These are phyloP conservation scores for Biston stratarius DNA, from an alignment of 2,888 invertebrate species.

Conservation along the genomic window DNA sequence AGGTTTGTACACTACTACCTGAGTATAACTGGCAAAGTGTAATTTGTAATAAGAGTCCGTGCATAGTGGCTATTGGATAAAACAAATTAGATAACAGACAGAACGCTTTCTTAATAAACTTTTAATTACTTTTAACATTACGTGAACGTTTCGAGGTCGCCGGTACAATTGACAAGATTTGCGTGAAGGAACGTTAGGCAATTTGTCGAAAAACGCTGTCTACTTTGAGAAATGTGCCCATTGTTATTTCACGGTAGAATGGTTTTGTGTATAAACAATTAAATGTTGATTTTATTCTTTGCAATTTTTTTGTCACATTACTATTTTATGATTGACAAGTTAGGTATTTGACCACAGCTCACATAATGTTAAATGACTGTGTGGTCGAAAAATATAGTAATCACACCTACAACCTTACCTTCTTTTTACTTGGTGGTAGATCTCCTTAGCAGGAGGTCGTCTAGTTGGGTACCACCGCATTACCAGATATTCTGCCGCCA, in stretches of 20 bases:
- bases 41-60: too few relatives aligned
- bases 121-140: background rate
- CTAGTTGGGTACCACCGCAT: too few relatives aligned
- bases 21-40: background rate
- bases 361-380: too few relatives aligned
- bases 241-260: constrained; percentile 17
- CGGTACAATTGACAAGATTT: constrained; percentile 3
- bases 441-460: too few relatives aligned
- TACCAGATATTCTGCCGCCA: too few relatives aligned
- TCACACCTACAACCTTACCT: too few relatives aligned
- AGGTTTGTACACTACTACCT: too few relatives aligned
- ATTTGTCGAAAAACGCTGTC: constrained; percentile 9
- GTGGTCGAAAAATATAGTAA: too few relatives aligned
- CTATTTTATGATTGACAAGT: too few relatives aligned
- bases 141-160: background rate
- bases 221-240: constrained; percentile 6
- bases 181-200: constrained; percentile 8
- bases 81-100: background rate
- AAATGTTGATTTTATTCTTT: too few relatives aligned
- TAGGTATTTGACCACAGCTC: too few relatives aligned
- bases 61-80: background rate
- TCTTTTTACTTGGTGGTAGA: too few relatives aligned
- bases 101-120: background rate
- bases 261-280: background rate
- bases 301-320: background rate